Base-by-base conservation (phyloP, 2,113 vertebrate species). In the Polypterus senegalus region DNA sequence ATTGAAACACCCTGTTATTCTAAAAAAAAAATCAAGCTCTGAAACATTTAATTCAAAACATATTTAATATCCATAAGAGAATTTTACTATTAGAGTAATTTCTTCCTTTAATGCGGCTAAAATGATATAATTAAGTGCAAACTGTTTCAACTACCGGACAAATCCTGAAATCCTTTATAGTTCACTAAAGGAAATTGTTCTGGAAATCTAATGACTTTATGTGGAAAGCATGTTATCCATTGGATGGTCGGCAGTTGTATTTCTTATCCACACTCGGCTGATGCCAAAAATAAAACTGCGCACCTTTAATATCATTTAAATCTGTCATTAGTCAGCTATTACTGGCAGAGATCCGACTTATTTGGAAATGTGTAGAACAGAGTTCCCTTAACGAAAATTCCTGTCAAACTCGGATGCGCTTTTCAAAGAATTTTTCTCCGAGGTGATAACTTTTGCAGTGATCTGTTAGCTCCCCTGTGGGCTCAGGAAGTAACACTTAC, bases 221-320 rank as follows among this genome's bases (percentile, higher is more conserved):
- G 56, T 67, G 73, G 76, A 80, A 80, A 83, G 73, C 61, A 74
- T 66, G 76, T 75, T 76, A 73, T 69, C 51, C 71, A 69, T 1
- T n/a, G 4, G 55, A 74, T 63, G 69, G 63, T 46, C 67, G 44
- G 54, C 0, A 0, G 73, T 69, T 71, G 59, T 54, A 66, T 79
- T 3, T 73, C 62, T 75, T 59, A 61, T 65, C 60, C 62, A 64
- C 54, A 54, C 58, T 71, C 71, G 68, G 58, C 76, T 72, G 78
- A 69, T 71, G 64, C 49, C 56, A 0, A 66, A 67, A 75, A 45
- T 59, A 55, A 59, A 67, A 71, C 57, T 0, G 9, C 43, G 56
- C 44, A 69, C 64, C 54, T 66, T 70, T 59, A 52, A 8, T 45
- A 63, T 54, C 60, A 57, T 65, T 67, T 69, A 57, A 53, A 65